Base-by-base conservation (phyloP, 2,888 invertebrate genomes). In the Rutpela maculata region DNA sequence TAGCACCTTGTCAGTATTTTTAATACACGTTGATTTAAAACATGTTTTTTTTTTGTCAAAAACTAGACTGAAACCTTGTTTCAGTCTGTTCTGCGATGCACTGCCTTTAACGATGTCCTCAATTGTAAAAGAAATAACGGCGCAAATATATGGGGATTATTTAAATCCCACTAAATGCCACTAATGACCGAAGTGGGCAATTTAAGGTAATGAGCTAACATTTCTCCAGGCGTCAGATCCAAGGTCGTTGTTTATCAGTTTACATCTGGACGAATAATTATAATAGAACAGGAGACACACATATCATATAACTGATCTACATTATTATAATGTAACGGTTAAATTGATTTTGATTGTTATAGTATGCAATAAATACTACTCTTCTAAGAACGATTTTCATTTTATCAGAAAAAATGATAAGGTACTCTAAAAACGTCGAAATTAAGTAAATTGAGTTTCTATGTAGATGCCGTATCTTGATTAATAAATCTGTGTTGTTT, bases 391-490 rank as follows among this genome's bases (percentile, higher is more conserved):
- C 12, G 5, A 4, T 50, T 12, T n/a, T 50, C 0, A 50, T n/a
- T 50, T 1, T 15, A 50, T n/a, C 50, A 50, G 50, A 50, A 50
- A 15, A n/a, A 15, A 2, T 50, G 50, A 35, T 35, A 35, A 3
- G 7, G 7, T 7, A 35, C 31, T 35, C 31, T 7, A 35, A 9
- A 35, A 35, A 15, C 2, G 43, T 12, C 12, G 1, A 12, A 43
- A 43, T 12, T 1, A 50, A 7, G n/a, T 50, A 50, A 50, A 50
- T 50, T 50, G 50, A 50, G n/a, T n/a, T 50, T 50, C n/a, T 50
- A 50, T 50, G 50, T 50, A 50, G 50, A 50, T 50, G 50, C 50
- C 15, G 50, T 50, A 50, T 50, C 50, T 50, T n/a, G 50, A 50
- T 50, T 6, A n/a, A 15, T 15, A 50, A 15, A 50, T 50, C 50